Evolutionary conservation across 2,888 invertebrate species (phyloP), one percentile per base, ranked within the genome.

Genomic region (Ochropacha duplaris): DNA sequence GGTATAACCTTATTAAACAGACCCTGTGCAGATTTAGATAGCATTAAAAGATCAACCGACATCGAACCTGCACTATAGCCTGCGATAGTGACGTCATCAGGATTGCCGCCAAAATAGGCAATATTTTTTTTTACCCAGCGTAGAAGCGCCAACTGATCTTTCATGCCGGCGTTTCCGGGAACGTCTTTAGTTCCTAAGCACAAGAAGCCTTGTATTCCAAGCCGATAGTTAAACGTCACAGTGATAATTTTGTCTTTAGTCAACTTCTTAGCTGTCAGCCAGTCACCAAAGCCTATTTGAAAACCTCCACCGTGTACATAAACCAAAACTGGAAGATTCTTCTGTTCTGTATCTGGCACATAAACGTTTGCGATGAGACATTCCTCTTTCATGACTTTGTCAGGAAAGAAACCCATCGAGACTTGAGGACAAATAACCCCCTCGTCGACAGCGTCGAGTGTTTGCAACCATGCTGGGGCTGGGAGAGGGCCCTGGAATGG

Each of bases 291-390:
- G 4, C 78, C 78, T 0, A 60, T 0, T 54, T 68, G 59, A 44
- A 72, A 81, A 4, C 56, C 80, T 31, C 82, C 82, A 11, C 78
- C 79, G 22, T 81, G 82, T 0, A 81, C 64, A 26, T 62, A 60
- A 0, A 81, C 74, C 0, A 80, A 34, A 0, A 81, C 81, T 6
- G 79, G 68, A 0, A 74, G 65, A 6, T 79, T 71, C 14, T 64
- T 71, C 54, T 71, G 62, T 39, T 71, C 54, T 1, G 84, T 86
- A 52, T 81, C 72, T 0, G 87, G 84, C 0, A 83, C 80, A 52
- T 74, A 87, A 2, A 90, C 72, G 61, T 81, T 88, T 2, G 85
- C 74, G 8, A 84, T 65, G 0, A 89, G 76, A 60, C 88, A 89
- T 55, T 88, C 78, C 64, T 88, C 88, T 52, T 67, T 56, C 24